phyloP scores from a whole-genome alignment of 2,888 invertebrate species.

The Idaea biselata region DNA sequence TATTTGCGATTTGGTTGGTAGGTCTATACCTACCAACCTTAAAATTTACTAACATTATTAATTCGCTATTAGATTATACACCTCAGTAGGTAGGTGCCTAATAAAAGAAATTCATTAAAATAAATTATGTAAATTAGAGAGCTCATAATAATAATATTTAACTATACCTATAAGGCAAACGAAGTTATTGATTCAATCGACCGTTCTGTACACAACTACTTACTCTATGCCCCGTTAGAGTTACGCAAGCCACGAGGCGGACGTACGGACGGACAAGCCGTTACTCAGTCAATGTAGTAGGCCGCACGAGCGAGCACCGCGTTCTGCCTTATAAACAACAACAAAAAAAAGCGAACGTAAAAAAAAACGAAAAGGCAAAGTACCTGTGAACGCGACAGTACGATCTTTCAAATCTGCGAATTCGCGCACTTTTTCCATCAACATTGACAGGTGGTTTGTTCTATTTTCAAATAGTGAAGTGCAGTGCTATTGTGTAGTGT shows the following conservation, averaged over 20 bases:
- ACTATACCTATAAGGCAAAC: slow-evolving; percentile 2
- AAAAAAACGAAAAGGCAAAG: slow-evolving; percentile 35
- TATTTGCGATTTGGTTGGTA: too few species aligned
- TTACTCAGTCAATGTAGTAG: slow-evolving; percentile 58
- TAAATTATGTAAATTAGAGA: not conserved
- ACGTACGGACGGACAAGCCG: slow-evolving; percentile 54
- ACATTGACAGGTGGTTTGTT: slow-evolving; percentile 19
- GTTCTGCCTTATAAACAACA: slow-evolving; percentile 33
- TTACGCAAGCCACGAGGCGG: slow-evolving; percentile 71
- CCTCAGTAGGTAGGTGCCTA: not conserved
- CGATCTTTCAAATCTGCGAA: slow-evolving; percentile 39
- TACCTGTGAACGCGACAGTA: slow-evolving; percentile 39
- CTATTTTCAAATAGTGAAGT: slow-evolving; percentile 26
- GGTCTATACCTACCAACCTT: too few species aligned
- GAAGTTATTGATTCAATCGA: slow-evolving; percentile 23
- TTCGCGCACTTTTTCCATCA: slow-evolving; percentile 17
- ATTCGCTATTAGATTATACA: not conserved
- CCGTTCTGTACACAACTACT: slow-evolving; percentile 57
- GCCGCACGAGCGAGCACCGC: slow-evolving; percentile 56
- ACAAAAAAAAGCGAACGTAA: slow-evolving; percentile 30
- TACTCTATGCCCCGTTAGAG: slow-evolving; percentile 75
- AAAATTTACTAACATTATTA: not conserved
- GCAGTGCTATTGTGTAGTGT: slow-evolving; percentile 30
- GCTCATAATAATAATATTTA: not conserved
- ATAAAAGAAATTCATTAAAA: not conserved